A percentile compares a stretch with the other conserved stretches of the same genome.
Conservation (phyloP, 2,797 vertebrate genomes). For the Centropyge bicolor region DNA sequence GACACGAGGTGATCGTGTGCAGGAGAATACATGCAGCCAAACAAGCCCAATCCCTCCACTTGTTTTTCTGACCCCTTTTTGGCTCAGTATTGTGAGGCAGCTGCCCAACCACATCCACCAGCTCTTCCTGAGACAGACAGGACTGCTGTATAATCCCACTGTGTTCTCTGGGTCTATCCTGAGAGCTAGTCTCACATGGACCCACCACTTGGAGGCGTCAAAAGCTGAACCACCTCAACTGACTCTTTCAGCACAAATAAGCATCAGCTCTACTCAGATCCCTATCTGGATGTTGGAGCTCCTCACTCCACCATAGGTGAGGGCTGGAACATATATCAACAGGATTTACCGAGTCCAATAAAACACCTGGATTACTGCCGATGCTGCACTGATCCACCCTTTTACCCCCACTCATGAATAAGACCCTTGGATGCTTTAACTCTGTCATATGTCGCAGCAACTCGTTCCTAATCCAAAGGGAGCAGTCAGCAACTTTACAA, state of each 20-base stretch:
- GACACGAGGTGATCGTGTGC: neutral
- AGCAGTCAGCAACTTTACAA: neutral
- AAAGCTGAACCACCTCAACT: neutral
- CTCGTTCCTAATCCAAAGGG: neutral
- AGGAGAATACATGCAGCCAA: neutral
- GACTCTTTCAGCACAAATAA: neutral
- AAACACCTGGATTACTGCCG: neutral
- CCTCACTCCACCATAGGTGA: neutral
- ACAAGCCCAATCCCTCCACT: neutral
- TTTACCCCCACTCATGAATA: neutral
- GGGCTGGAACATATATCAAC: neutral
- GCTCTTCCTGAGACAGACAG: neutral
- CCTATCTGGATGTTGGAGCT: neutral
- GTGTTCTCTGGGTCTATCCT: neutral
- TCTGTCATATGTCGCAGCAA: neutral
- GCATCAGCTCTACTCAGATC: neutral
- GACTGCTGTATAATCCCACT: neutral
- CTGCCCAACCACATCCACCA: neutral
- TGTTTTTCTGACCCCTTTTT: neutral
- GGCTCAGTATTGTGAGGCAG: neutral
- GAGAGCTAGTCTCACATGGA: neutral
- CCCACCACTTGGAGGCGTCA: no score
- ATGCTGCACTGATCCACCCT: neutral
- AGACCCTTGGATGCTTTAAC: neutral
- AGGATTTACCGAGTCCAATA: no score